Percentiles rank a stretch among this genome's conserved stretches.
phyloP scores from a whole-genome alignment of 2,888 invertebrate species.

The Sinelater perroti region DNA sequence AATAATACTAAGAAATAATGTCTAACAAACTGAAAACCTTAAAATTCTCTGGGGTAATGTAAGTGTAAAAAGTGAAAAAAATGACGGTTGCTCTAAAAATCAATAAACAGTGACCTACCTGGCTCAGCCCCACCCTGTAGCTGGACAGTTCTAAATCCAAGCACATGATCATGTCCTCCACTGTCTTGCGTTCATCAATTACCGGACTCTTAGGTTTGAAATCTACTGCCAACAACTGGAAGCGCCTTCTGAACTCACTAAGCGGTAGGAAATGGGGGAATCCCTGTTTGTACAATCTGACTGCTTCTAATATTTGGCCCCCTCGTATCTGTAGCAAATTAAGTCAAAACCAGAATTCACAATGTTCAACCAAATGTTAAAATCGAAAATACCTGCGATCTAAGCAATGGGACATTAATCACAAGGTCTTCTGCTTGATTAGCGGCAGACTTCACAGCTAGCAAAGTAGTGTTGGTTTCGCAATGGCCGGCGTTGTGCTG shows the following conservation, averaged over 20 bases:
- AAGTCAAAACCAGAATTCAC: background rate
- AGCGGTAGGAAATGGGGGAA: constrained; percentile 92
- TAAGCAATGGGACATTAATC: constrained; percentile 85
- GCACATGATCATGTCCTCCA: constrained; percentile 83
- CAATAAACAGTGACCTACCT: constrained; percentile 83
- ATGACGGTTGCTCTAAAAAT: too few relatives aligned
- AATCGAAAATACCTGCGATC: constrained; percentile 75
- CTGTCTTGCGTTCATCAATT: constrained; percentile 70
- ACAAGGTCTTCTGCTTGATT: constrained; percentile 61
- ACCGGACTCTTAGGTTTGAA: constrained; percentile 58
- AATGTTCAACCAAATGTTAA: background rate
- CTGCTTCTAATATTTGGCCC: constrained; percentile 87
- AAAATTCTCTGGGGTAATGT: too few relatives aligned
- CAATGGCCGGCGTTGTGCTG: constrained; percentile 77
- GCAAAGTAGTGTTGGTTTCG: constrained; percentile 63
- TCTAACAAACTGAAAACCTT: too few relatives aligned
- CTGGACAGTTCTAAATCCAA: constrained; percentile 86
- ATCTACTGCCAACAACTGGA: constrained; percentile 68
- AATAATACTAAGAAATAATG: too few relatives aligned
- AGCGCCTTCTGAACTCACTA: constrained; percentile 87
- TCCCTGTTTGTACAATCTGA: constrained; percentile 90
- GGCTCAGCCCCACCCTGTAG: constrained; percentile 90
- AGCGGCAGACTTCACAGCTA: constrained; percentile 60
- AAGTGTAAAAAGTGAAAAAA: too few relatives aligned
- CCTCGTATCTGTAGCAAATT: constrained; percentile 76